Percentiles rank a stretch among this genome's conserved stretches.
Evolutionary conservation across 2,113 vertebrate genomes (phyloP).

Genomic region (Ovis aries): ARS-UI_Ramb_v3.0 NC_056056.1:103057501-103058000

Average conservation of each 20-base stretch:
- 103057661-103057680: background rate
- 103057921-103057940: conserved; percentile 62
- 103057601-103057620: background rate
- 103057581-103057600: background rate
- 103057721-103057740: background rate
- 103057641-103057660: background rate
- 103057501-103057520: background rate
- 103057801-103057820: conserved; percentile 5
- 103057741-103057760: background rate
- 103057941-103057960: conserved; percentile 33
- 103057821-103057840: conserved; percentile 27
- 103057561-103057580: background rate
- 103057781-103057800: background rate
- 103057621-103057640: background rate
- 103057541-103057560: background rate
- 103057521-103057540: background rate
- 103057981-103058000: background rate
- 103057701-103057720: background rate
- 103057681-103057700: background rate
- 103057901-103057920: conserved; percentile 44
- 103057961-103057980: conserved; percentile 35
- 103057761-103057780: background rate
- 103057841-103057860: conserved; percentile 35
- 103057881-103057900: conserved; percentile 43
- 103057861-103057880: conserved; percentile 43